Evolutionary conservation across 2,888 invertebrate genomes (phyloP).

Genomic region (Orchestes rusci): DNA sequence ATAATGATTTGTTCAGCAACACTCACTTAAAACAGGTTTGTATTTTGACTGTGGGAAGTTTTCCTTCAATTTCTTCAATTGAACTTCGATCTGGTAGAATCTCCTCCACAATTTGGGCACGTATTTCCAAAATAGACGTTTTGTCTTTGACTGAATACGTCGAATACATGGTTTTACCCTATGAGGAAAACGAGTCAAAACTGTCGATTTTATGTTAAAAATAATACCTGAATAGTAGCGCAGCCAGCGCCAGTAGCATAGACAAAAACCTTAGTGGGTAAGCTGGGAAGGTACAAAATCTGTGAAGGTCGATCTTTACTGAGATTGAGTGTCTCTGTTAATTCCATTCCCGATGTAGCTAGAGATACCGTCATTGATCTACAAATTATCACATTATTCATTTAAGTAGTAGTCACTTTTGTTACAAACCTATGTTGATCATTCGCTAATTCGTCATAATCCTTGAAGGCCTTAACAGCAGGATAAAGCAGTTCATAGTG

Average conservation of each 20-base stretch:
- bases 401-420: neutral
- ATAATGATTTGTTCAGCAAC: neutral
- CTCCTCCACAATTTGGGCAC: slow-evolving; percentile 57
- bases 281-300: slow-evolving; percentile 53
- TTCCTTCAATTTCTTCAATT: slow-evolving; percentile 58
- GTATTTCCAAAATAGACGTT: slow-evolving; percentile 53
- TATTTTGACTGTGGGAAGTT: slow-evolving; percentile 55
- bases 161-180: slow-evolving; percentile 58
- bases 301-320: slow-evolving; percentile 49
- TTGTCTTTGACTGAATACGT: slow-evolving; percentile 54
- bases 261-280: slow-evolving; percentile 63
- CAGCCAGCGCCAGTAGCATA: slow-evolving; percentile 64
- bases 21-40: slow-evolving; percentile 56
- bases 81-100: slow-evolving; percentile 56
- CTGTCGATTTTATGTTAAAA: neutral
- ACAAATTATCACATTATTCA: neutral
- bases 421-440: slow-evolving; percentile 46
- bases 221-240: slow-evolving; percentile 55
- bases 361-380: slow-evolving; percentile 57
- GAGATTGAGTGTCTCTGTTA: slow-evolving; percentile 59
- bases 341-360: slow-evolving; percentile 64
- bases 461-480: slow-evolving; percentile 55
- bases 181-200: slow-evolving; percentile 10
- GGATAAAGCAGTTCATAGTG: slow-evolving; percentile 55
- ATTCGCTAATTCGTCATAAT: slow-evolving; percentile 52